Evolutionary conservation across 2,888 invertebrate species (phyloP), one percentile per base, ranked within the genome.

Genomic region (Sicus ferrugineus): DNA sequence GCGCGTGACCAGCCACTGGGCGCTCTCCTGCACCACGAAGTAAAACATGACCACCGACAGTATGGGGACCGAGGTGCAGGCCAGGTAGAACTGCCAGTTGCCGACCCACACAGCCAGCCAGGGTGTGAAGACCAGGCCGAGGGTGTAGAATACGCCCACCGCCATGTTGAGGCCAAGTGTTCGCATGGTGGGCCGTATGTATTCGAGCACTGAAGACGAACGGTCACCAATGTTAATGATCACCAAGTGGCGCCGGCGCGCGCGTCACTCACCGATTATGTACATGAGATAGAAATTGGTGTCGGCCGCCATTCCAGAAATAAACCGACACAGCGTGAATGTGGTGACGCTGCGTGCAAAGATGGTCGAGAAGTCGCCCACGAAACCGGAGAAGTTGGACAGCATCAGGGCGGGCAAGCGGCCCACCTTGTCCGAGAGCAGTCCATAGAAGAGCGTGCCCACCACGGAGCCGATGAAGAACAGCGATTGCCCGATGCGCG

Each of bases 231-330:
- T 14, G n/a, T 48, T 48, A n/a, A 19, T 58, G 30, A n/a, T 38
- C 11, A 16, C 3, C n/a, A 4, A 62, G 6, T 16, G n/a, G 48
- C 9, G 31, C 21, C 66, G 34, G 19, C 19, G 4, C 28, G 38
- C 14, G 7, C 9, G 16, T 23, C 9, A 69, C 83, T 83, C 78
- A 88, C 89, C 88, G 74, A 89, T 87, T 71, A 89, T 89, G 74
- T 89, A 89, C 89, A 89, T 89, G 85, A 89, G 87, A 71, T 88
- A 87, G 77, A 88, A 89, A 78, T 89, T 89, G 19, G 87, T 86
- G 78, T 89, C 89, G 58, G 88, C 89, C 4, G 89, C 89, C 75
- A 88, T 81, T 26, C 90, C 90, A 14, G 89, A 88, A 54, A 89
- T 77, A 77, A 90, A 89, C 71, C 90, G 83, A 70, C 88, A 87